Evolutionary conservation across 1,140 invertebrate genomes (phyloP).

Genomic region (Heliothis subflexa): DNA sequence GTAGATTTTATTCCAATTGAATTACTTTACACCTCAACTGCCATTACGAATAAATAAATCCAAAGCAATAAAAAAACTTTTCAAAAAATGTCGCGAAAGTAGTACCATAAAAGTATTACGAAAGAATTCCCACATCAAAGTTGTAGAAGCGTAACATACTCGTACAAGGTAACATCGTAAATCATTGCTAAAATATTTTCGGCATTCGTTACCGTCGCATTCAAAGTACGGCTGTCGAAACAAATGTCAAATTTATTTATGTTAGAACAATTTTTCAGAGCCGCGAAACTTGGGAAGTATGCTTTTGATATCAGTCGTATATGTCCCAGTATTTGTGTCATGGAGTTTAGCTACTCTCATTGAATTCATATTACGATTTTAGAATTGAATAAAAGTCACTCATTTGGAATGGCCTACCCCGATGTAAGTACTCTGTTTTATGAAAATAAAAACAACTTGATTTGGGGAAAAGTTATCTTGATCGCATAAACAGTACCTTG

Average conservation of each 20-base stretch:
- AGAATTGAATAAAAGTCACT: too few relatives aligned
- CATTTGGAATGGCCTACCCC: background rate
- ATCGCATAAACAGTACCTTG: too few relatives aligned
- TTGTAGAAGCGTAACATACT: background rate
- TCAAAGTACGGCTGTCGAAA: constrained; percentile 7
- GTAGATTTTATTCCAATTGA: too few relatives aligned
- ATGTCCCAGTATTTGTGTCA: background rate
- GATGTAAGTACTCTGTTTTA: too few relatives aligned
- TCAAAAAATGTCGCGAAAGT: background rate
- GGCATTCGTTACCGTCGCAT: constrained; percentile 13
- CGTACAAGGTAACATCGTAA: constrained; percentile 14
- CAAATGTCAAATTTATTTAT: constrained; percentile 34
- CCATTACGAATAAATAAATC: too few relatives aligned
- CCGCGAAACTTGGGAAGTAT: constrained; percentile 16
- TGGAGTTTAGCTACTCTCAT: background rate
- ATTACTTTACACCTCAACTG: too few relatives aligned
- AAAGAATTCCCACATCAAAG: background rate
- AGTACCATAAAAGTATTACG: background rate
- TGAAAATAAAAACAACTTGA: too few relatives aligned
- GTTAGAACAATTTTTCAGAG: constrained; percentile 33
- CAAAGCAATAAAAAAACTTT: background rate
- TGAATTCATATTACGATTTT: too few relatives aligned
- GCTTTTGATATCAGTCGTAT: constrained; percentile 16
- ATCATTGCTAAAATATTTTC: constrained; percentile 34
- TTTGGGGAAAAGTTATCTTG: too few relatives aligned